Percentiles rank a stretch among this genome's conserved stretches.
Evolutionary conservation across 2,113 vertebrate species (phyloP).

Genomic region (Corapipo altera): DNA sequence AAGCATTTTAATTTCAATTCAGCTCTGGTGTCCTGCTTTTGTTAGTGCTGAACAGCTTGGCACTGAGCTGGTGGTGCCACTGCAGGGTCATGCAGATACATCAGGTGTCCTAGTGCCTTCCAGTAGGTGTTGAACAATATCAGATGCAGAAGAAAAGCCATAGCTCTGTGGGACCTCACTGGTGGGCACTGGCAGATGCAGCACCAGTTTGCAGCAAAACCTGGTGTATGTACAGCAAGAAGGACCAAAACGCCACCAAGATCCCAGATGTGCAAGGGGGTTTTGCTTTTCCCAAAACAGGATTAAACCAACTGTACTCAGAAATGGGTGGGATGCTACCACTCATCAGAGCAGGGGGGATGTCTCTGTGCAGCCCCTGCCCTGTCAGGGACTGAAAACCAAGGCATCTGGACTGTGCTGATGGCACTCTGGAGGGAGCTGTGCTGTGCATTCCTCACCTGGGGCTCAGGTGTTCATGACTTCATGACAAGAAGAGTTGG

Average conservation of each 20-base stretch:
- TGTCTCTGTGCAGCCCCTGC: neutral
- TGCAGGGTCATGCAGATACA: fast-evolving
- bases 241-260: neutral
- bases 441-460: fast-evolving
- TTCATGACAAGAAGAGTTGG: neutral
- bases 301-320: neutral
- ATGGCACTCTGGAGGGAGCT: neutral
- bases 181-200: neutral
- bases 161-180: neutral
- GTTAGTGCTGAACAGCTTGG: neutral
- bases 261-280: neutral
- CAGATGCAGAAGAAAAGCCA: neutral
- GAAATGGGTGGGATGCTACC: neutral
- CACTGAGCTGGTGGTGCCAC: neutral
- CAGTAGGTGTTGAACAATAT: neutral
- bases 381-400: fast-evolving
- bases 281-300: neutral
- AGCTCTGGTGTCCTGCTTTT: neutral
- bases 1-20: neutral
- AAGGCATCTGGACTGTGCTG: fast-evolving
- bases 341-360: neutral
- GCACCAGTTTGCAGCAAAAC: neutral
- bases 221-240: neutral
- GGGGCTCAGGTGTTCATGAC: fast-evolving
- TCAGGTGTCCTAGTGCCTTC: neutral